Evolutionary conservation across 2,797 vertebrate genomes (phyloP).

Genomic region (Sibirionetta formosa): DNA sequence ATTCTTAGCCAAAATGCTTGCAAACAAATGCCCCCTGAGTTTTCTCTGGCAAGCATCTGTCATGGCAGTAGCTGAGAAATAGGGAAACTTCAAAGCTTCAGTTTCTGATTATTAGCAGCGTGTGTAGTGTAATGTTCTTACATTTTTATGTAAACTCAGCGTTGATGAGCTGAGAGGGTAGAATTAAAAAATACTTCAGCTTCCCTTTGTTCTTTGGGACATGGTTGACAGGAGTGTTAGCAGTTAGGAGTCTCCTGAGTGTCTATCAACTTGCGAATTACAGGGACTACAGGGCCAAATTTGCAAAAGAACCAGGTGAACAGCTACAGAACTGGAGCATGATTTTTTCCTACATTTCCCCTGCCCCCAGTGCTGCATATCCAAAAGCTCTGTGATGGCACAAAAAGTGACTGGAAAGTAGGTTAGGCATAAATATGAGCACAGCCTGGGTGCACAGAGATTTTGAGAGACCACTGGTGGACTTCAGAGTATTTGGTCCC

Average conservation of each 20-base stretch:
- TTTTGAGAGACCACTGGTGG: background rate
- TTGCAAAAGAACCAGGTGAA: slow-evolving; percentile 73
- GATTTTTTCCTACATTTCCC: slow-evolving; percentile 6
- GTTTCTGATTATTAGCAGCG: slow-evolving; percentile 83
- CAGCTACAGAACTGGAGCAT: slow-evolving; percentile 58
- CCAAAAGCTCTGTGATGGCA: slow-evolving; percentile 16
- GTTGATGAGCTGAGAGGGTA: slow-evolving; percentile 82
- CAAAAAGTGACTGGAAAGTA: slow-evolving; percentile 56
- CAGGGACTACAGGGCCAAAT: slow-evolving; percentile 40
- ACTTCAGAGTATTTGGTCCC: background rate
- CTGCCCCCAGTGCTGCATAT: slow-evolving; percentile 16
- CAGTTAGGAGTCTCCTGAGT: slow-evolving; percentile 35
- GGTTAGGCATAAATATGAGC: slow-evolving; percentile 63
- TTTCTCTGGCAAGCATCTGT: slow-evolving; percentile 88
- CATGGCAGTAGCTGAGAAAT: slow-evolving; percentile 81
- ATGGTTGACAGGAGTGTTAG: slow-evolving; percentile 73
- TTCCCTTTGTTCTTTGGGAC: slow-evolving; percentile 81
- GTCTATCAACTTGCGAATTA: slow-evolving; percentile 58
- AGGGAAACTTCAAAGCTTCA: slow-evolving; percentile 81
- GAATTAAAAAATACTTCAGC: slow-evolving; percentile 84
- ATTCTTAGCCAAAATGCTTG: slow-evolving; percentile 82
- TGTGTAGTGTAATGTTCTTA: slow-evolving; percentile 81
- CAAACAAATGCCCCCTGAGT: slow-evolving; percentile 81
- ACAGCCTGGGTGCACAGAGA: background rate
- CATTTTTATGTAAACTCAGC: slow-evolving; percentile 84